Conservation (phyloP, 2,797 vertebrate species). For the Gallinago nigripennis region DNA sequence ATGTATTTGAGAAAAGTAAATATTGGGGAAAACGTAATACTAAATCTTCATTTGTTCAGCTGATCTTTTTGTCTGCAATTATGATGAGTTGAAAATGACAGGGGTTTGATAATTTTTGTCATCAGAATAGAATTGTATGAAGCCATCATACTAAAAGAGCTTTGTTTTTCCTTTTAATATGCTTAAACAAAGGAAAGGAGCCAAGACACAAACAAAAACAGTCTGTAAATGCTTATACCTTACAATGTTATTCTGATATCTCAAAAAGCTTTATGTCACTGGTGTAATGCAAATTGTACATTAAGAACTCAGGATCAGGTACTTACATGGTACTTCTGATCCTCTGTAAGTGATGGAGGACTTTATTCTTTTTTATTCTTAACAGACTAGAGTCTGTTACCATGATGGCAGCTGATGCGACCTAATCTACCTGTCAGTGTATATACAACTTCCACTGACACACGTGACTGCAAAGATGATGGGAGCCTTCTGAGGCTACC, state of each 20-base stretch:
- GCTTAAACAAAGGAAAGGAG: not conserved
- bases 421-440: slow-evolving; percentile 38
- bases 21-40: not conserved
- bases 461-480: slow-evolving; percentile 34
- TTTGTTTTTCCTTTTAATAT: not conserved
- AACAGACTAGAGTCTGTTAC: not conserved
- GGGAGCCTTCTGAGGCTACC: not conserved
- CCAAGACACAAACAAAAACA: not conserved
- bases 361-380: slow-evolving; percentile 1
- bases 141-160: not conserved
- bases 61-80: not conserved
- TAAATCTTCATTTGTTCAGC: not conserved
- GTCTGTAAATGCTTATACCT: not conserved
- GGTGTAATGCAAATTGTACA: not conserved
- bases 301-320: not conserved
- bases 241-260: not conserved
- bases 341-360: not conserved
- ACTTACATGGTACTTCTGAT: not conserved
- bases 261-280: not conserved
- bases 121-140: not conserved
- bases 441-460: not conserved
- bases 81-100: not conserved
- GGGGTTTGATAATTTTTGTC: not conserved
- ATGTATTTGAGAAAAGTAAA: slow-evolving; percentile 15
- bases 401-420: slow-evolving; percentile 2